Percentiles rank a stretch among this genome's conserved stretches.
Conservation (phyloP, 2,888 invertebrate genomes). For the Amitus sp. region DNA sequence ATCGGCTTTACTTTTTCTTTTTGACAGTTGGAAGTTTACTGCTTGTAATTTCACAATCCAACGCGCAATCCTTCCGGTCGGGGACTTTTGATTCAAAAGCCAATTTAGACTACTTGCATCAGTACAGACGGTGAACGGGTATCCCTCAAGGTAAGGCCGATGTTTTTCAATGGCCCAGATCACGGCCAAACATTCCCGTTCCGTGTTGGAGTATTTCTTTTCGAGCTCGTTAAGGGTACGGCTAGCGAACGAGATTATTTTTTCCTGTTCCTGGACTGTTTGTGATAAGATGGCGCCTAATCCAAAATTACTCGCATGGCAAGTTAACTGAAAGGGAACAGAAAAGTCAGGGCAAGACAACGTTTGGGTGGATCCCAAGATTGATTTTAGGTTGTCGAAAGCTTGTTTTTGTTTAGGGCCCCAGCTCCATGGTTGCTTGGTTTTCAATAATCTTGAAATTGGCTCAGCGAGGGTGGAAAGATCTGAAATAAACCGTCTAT, state of each 20-base stretch:
- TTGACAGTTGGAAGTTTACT: no score
- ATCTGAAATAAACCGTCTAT: not conserved
- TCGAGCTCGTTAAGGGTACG: conserved; percentile 10
- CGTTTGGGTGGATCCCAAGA: not conserved
- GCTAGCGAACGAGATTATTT: conserved; percentile 19
- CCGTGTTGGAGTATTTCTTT: conserved; percentile 18
- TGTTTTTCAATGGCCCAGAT: conserved; percentile 23
- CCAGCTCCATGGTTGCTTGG: not conserved
- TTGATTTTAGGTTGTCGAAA: not conserved
- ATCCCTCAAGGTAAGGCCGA: conserved; percentile 25
- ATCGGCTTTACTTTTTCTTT: no score
- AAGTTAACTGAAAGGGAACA: conserved; percentile 8
- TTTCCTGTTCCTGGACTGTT: not conserved
- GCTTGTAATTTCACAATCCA: not conserved
- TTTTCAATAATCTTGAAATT: not conserved
- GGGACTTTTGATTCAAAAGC: not conserved
- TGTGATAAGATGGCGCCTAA: conserved; percentile 23
- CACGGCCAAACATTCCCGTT: conserved; percentile 23
- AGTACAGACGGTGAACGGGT: conserved; percentile 19
- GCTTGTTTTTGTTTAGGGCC: not conserved
- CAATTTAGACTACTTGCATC: conserved; percentile 19
- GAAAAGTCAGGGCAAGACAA: conserved; percentile 11
- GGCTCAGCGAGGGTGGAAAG: not conserved
- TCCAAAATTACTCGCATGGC: conserved; percentile 13
- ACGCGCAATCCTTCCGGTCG: not conserved